phyloP scores from a whole-genome alignment of 2,888 invertebrate species.

The Aleiodes leptofemur region DNA sequence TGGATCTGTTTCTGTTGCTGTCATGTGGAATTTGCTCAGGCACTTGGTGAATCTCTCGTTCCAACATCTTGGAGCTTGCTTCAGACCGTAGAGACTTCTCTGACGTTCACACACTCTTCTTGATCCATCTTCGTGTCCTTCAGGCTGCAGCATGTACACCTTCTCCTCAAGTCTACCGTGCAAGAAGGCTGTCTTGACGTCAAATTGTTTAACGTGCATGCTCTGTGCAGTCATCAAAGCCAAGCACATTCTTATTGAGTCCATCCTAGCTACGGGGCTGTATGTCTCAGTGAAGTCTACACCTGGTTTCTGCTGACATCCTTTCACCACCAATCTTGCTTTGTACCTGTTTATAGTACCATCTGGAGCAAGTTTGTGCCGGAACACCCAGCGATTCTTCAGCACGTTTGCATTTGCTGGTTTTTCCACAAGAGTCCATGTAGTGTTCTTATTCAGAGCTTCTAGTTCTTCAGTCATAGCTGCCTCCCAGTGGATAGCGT shows the following conservation, averaged over 20 bases:
- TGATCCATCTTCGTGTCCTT: slow-evolving; percentile 12
- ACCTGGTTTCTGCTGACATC: slow-evolving; percentile 3
- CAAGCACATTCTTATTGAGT: not conserved
- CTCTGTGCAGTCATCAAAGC: not conserved
- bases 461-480: slow-evolving; percentile 46
- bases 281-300: slow-evolving; percentile 7
- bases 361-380: slow-evolving; percentile 24
- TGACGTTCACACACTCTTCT: not conserved
- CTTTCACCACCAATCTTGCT: slow-evolving; percentile 24
- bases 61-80: slow-evolving; percentile 18
- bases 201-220: slow-evolving; percentile 16
- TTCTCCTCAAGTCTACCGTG: slow-evolving; percentile 12
- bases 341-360: slow-evolving; percentile 7
- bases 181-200: slow-evolving; percentile 13
- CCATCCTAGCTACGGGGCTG: slow-evolving; percentile 14
- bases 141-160: slow-evolving; percentile 8
- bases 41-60: slow-evolving; percentile 14
- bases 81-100: slow-evolving; percentile 18
- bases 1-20: slow-evolving; percentile 30
- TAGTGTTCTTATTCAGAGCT: slow-evolving; percentile 36
- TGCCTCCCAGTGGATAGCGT: slow-evolving; percentile 21
- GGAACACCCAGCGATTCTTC: slow-evolving; percentile 30
- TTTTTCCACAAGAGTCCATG: slow-evolving; percentile 42
- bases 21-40: not conserved
- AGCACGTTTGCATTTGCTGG: slow-evolving; percentile 23